Base-by-base conservation (phyloP, 2,888 invertebrate genomes). In the Cylindroiulus punctatus region DNA sequence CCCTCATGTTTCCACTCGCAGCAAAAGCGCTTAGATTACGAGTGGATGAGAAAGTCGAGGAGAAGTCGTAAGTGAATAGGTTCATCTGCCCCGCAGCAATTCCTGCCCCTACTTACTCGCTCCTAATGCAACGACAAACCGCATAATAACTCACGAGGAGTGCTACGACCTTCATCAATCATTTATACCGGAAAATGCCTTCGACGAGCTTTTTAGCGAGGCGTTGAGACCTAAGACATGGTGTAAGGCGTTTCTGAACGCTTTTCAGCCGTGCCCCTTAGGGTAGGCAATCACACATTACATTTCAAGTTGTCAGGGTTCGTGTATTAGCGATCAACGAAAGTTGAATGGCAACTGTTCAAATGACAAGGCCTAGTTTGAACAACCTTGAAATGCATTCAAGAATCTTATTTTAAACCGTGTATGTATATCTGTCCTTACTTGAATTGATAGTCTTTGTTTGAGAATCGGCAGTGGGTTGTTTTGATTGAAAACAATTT, bases 101-200 rank as follows among this genome's bases (percentile, higher is more conserved):
- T 76, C 30, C 26, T 76, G 76, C 76, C n/a, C n/a, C 76, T 30
- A 76, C 76, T 76, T 76, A 14, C 76, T 76, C 26, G 26, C 52
- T 30, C 26, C 76, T 76, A 76, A 76, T 76, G 14, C 76, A 76
- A 30, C 30, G 14, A 76, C 76, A 30, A 30, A 76, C 12, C 30
- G 26, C 12, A 30, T 76, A 76, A 30, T 30, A 76, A 76, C 30
- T 30, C 26, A 14, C 52, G 8, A n/a, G 65, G 10, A 17, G 26
- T 26, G 26, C 30, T 76, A 30, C 76, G 76, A 76, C 14, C 26
- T 30, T 76, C 76, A 76, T 76, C 30, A 76, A 76, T 76, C 76
- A 30, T 76, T 76, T 30, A 14, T 3, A 30, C 30, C 10, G 14
- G 30, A 65, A 30, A 76, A 76, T 10, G 8, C 65, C 10, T 65